phyloP scores from a whole-genome alignment of 2,113 vertebrate species.

The Xiphophorus maculatus region DNA sequence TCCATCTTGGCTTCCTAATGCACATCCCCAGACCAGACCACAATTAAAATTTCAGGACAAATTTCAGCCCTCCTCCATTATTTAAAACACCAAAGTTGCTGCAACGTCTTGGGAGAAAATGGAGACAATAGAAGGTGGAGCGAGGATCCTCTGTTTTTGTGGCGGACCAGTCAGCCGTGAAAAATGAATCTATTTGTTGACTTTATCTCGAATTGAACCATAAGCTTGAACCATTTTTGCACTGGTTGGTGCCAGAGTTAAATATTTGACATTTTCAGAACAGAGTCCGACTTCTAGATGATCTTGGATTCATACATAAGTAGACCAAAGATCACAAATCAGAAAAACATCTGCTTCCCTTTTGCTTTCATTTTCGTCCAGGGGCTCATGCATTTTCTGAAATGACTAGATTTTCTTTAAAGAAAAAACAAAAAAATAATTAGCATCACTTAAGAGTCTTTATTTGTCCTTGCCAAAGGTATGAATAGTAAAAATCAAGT shows the following conservation, averaged over 20 bases:
- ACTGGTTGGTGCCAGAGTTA: conserved; percentile 4
- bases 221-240: background rate
- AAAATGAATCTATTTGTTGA: background rate
- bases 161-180: background rate
- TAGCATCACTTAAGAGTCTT: background rate
- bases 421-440: background rate
- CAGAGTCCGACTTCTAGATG: background rate
- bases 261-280: background rate
- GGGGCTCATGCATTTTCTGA: background rate
- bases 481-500: background rate
- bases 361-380: background rate
- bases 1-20: conserved; percentile 67
- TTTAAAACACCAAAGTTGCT: conserved; percentile 66
- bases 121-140: conserved; percentile 62
- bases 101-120: conserved; percentile 46
- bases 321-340: background rate
- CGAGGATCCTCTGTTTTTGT: background rate
- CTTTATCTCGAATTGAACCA: background rate
- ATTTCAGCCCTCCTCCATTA: conserved; percentile 77
- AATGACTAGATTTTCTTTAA: background rate
- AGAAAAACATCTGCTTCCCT: background rate
- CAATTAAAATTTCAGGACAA: conserved; percentile 81
- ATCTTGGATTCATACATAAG: background rate
- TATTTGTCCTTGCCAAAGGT: background rate
- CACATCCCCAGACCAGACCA: conserved; percentile 71